phyloP scores from a whole-genome alignment of 2,888 invertebrate genomes.

The Patella ulyssiponensis region DNA sequence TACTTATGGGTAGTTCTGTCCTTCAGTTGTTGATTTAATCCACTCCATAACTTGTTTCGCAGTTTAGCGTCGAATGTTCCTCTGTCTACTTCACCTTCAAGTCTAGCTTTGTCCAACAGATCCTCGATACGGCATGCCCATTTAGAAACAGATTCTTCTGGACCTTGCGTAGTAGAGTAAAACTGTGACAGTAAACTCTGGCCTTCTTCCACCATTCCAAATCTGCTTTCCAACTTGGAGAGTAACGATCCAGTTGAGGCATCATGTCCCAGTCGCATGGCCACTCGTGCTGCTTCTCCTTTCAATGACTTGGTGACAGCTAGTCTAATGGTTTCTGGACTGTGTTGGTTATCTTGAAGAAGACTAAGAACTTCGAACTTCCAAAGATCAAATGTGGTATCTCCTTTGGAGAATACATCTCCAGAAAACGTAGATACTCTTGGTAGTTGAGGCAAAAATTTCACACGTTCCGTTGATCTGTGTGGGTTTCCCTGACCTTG shows the following conservation, averaged over 20 bases:
- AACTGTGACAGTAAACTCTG: not conserved
- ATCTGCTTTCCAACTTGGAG: not conserved
- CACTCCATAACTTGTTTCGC: not conserved
- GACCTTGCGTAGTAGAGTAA: not conserved
- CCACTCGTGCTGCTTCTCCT: slow-evolving; percentile 1
- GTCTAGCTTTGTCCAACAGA: not conserved
- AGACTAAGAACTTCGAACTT: not conserved
- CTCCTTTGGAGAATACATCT: not conserved
- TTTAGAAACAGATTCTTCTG: not conserved
- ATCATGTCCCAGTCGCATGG: not conserved
- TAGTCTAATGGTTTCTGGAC: not conserved
- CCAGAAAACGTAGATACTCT: not conserved
- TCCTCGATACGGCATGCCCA: not conserved
- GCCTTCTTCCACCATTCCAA: not conserved
- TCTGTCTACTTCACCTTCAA: not conserved
- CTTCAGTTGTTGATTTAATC: not conserved
- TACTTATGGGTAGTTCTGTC: not conserved
- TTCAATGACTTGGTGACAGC: not conserved
- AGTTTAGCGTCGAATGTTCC: not conserved
- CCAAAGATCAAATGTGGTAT: not conserved
- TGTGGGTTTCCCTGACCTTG: not conserved
- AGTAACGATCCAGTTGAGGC: not conserved
- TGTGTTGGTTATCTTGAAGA: not conserved
- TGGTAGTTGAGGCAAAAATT: not conserved
- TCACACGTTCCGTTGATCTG: not conserved